Conservation (phyloP, 2,888 invertebrate genomes). For the Sinohyriopsis cumingii region DNA sequence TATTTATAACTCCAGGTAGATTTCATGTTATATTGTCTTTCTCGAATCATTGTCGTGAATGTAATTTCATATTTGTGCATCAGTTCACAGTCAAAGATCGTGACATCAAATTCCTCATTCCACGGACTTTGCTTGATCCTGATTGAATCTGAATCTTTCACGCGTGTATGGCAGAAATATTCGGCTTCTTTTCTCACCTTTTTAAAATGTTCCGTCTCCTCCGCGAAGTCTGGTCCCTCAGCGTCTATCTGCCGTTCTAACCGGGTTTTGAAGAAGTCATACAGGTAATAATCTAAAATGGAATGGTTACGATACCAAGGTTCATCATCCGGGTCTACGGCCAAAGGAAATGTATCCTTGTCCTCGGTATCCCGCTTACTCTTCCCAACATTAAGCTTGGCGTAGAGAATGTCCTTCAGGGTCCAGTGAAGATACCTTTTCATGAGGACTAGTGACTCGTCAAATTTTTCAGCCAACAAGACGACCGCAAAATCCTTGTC, state of each 20-base stretch:
- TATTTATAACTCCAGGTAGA: no score
- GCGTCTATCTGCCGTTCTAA: conserved; percentile 19
- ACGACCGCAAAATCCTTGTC: conserved; percentile 33
- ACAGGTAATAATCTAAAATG: conserved; percentile 27
- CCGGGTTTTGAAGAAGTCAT: conserved; percentile 29
- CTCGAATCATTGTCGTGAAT: conserved; percentile 30
- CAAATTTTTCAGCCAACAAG: conserved; percentile 27
- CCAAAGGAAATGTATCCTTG: background rate
- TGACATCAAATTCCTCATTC: conserved; percentile 25
- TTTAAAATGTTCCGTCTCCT: conserved; percentile 25
- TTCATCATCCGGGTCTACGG: background rate
- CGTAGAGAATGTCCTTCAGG: conserved; percentile 32
- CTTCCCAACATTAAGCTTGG: conserved; percentile 29
- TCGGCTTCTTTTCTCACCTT: conserved; percentile 20
- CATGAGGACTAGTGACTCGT: conserved; percentile 35
- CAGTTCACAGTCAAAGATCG: conserved; percentile 19
- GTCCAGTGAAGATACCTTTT: conserved; percentile 25
- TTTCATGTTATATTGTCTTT: conserved; percentile 21
- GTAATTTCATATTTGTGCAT: conserved; percentile 28
- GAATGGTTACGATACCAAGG: conserved; percentile 15
- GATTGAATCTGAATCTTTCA: conserved; percentile 10
- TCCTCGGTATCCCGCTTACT: conserved; percentile 9
- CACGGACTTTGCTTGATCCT: conserved; percentile 18
- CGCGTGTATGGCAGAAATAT: conserved; percentile 23
- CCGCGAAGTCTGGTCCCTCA: conserved; percentile 20